Percentiles rank a stretch among this genome's conserved stretches.
These are phyloP conservation scores for Echeneis naucrates DNA, from an alignment of 2,797 vertebrate species.

Conservation along the genomic window DNA sequence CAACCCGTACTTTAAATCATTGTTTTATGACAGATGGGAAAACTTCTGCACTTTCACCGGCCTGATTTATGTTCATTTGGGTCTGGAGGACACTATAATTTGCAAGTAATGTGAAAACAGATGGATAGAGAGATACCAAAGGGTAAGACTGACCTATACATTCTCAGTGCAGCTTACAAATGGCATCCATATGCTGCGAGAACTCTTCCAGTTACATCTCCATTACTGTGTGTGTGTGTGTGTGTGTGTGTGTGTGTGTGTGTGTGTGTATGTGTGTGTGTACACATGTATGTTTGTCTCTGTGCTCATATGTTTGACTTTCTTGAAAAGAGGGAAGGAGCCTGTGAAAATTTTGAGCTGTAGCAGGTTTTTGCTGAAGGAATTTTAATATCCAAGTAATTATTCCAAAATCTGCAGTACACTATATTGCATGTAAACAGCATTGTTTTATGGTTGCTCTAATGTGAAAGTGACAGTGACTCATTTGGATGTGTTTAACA, in stretches of 20 bases:
- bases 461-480: constrained; percentile 42
- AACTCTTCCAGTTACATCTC: constrained; percentile 87
- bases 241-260: constrained; percentile 16
- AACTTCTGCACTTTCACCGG: constrained; percentile 92
- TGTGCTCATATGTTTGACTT: constrained; percentile 35
- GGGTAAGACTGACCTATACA: constrained; percentile 88
- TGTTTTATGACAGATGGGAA: constrained; percentile 99
- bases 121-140: constrained; percentile 97
- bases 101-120: constrained; percentile 98
- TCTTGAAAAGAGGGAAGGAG: constrained; percentile 37
- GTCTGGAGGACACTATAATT: constrained; percentile 98
- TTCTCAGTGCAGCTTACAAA: constrained; percentile 91
- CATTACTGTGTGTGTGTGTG: constrained; percentile 64
- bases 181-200: constrained; percentile 95
- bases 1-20: constrained; percentile 98
- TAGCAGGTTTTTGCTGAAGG: constrained; percentile 46
- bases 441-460: constrained; percentile 42
- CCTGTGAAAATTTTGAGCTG: constrained; percentile 48
- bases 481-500: constrained; percentile 56
- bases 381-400: constrained; percentile 40
- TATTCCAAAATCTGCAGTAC: constrained; percentile 36
- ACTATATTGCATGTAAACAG: constrained; percentile 36
- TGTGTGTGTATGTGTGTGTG: no score
- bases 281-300: constrained; percentile 25
- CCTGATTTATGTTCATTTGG: constrained; percentile 98